Evolutionary conservation across 2,797 vertebrate genomes (phyloP).

Genomic region (Halcyon badia): DNA sequence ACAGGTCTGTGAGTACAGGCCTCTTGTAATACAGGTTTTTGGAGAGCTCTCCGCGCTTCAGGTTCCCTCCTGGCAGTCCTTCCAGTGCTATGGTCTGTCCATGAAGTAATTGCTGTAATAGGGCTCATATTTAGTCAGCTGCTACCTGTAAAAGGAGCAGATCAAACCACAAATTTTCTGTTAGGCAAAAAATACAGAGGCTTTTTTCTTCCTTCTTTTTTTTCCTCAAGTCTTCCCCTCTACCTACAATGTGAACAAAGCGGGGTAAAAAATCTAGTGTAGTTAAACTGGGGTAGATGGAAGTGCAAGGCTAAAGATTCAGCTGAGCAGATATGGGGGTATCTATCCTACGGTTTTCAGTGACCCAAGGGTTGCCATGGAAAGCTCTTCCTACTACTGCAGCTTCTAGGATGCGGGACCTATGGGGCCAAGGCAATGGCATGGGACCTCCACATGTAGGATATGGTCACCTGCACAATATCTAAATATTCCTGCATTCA

Average conservation of each 20-base stretch:
- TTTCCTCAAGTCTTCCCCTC: not conserved
- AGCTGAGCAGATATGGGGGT: not conserved
- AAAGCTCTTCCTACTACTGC: not conserved
- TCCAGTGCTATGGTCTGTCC: not conserved
- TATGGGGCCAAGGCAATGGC: not conserved
- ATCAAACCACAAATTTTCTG: not conserved
- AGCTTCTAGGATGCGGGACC: not conserved
- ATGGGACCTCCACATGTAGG: not conserved
- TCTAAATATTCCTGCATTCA: not conserved
- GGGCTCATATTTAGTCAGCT: not conserved
- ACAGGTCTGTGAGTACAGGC: not conserved
- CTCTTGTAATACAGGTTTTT: not conserved
- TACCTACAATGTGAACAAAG: not conserved
- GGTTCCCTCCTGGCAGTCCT: not conserved
- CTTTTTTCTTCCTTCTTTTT: accelerated
- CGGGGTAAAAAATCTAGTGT: not conserved
- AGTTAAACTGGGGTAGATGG: not conserved
- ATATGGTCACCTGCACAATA: not conserved
- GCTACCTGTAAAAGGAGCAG: not conserved
- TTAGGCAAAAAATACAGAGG: not conserved
- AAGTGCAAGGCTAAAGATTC: not conserved
- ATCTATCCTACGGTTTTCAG: not conserved
- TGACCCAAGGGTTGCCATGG: not conserved
- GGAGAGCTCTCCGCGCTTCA: not conserved
- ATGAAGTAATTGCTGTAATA: not conserved